Percentiles rank a stretch among this genome's conserved stretches.
Conservation (phyloP, 1,140 invertebrate genomes). For the Euwallacea fornicatus region DNA sequence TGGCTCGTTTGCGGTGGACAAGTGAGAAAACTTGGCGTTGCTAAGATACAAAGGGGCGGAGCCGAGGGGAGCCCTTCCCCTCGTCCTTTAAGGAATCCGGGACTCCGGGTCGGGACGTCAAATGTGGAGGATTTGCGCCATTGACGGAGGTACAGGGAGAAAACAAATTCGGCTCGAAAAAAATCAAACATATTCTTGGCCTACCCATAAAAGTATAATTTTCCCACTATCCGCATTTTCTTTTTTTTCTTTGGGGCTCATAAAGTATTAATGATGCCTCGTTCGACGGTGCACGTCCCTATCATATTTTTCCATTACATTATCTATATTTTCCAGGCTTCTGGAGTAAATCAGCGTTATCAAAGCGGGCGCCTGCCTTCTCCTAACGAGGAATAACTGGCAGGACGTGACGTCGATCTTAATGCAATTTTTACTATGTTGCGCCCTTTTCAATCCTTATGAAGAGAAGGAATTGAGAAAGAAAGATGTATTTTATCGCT, state of each 20-base stretch:
- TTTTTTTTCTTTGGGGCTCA: slow-evolving; percentile 10
- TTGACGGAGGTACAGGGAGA: not conserved
- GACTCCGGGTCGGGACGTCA: slow-evolving; percentile 1
- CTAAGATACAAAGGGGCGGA: slow-evolving; percentile 41
- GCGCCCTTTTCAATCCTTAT: not conserved
- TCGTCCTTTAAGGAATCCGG: not conserved
- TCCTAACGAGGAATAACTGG: slow-evolving; percentile 51
- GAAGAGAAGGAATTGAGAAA: not conserved
- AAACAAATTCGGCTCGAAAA: not conserved
- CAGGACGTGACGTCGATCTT: slow-evolving; percentile 47
- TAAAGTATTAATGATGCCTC: slow-evolving; percentile 27
- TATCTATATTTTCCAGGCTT: slow-evolving; percentile 49
- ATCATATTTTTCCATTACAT: slow-evolving; percentile 52
- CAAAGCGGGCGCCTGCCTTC: slow-evolving; percentile 41
- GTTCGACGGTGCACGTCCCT: slow-evolving; percentile 42
- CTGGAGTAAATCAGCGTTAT: slow-evolving; percentile 52
- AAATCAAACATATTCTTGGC: not conserved
- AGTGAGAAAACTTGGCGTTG: slow-evolving; percentile 42
- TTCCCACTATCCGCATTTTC: not conserved
- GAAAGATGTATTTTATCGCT: not conserved
- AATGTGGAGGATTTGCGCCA: not conserved
- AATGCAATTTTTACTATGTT: slow-evolving; percentile 47
- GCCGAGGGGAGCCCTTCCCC: slow-evolving; percentile 4
- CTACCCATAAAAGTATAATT: not conserved
- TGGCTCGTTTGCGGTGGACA: slow-evolving; percentile 36